phyloP scores from a whole-genome alignment of 2,113 vertebrate species.

The Patagioenas fasciata region DNA sequence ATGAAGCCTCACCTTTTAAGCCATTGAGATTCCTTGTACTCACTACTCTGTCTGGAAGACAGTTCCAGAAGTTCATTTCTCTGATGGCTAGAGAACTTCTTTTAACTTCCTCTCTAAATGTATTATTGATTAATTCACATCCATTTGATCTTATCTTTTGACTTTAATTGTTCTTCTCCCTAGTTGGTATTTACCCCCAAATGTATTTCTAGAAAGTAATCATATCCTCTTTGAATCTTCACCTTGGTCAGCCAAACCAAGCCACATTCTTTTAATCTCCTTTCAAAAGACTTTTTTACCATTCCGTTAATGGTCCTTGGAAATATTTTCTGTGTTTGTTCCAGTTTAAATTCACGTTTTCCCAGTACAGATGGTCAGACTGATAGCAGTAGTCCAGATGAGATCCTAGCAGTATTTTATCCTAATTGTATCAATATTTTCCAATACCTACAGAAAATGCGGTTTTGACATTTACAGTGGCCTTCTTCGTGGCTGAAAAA shows the following conservation, averaged over 20 bases:
- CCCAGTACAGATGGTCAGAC: background rate
- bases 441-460: background rate
- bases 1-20: background rate
- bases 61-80: background rate
- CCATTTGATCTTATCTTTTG: background rate
- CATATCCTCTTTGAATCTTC: background rate
- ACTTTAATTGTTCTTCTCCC: background rate
- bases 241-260: background rate
- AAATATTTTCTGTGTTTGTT: background rate
- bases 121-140: slow-evolving; percentile 20
- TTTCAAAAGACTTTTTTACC: background rate
- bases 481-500: background rate
- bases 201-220: slow-evolving; percentile 17
- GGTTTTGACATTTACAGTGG: background rate
- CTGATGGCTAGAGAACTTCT: background rate
- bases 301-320: background rate
- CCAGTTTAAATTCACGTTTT: background rate
- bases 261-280: background rate
- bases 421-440: background rate
- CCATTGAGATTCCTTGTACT: background rate
- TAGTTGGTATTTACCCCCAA: background rate
- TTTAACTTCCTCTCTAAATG: slow-evolving; percentile 6
- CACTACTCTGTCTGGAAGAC: background rate
- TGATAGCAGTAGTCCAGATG: background rate
- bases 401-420: background rate